Base-by-base conservation (phyloP, 2,888 invertebrate genomes). In the Drosophila longiperda region DNA sequence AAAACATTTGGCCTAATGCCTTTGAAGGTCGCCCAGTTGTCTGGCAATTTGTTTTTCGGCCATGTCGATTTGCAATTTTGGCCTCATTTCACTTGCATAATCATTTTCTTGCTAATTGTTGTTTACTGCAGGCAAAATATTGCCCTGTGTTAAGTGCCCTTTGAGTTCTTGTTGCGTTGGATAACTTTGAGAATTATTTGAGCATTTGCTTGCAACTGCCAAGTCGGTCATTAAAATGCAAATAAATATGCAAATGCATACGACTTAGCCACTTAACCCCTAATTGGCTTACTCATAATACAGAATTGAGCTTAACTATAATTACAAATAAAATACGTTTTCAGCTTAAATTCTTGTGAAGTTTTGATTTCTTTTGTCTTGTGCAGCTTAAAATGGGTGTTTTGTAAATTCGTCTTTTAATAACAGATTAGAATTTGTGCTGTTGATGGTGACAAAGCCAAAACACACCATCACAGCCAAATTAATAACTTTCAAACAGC, bases 41-140 rank as follows among this genome's bases (percentile, higher is more conserved):
- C 81, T 82, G 66, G 40, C 82, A 70, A 70, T 82, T 72, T 74
- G 77, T 70, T 61, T 72, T 77, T 57, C 54, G 67, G 57, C 38
- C 66, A 8, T 59, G 59, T 64, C 68, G 45, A 64, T 69, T 72
- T 72, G 66, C 75, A 70, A 54, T 73, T 64, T 64, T 78, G 78
- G 50, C 82, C 80, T 65, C 66, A 66, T 86, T 86, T 73, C 67
- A 57, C 63, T 74, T 86, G 75, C 89, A 77, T 89, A 77, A 90
- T 74, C 73, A 72, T 66, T 62, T 45, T 54, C 58, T 54, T 55
- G 70, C 77, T 90, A 90, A 90, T 86, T 86, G 83, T 71, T 72
- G 83, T 80, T 88, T 72, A 73, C 65, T 48, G 57, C 62, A 33
- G 63, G 53, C 73, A 66, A 67, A 65, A 52, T 54, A 67, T 32